These are phyloP conservation scores for Anolis carolinensis DNA, from an alignment of 2,113 vertebrate species.

Conservation along the genomic window DNA sequence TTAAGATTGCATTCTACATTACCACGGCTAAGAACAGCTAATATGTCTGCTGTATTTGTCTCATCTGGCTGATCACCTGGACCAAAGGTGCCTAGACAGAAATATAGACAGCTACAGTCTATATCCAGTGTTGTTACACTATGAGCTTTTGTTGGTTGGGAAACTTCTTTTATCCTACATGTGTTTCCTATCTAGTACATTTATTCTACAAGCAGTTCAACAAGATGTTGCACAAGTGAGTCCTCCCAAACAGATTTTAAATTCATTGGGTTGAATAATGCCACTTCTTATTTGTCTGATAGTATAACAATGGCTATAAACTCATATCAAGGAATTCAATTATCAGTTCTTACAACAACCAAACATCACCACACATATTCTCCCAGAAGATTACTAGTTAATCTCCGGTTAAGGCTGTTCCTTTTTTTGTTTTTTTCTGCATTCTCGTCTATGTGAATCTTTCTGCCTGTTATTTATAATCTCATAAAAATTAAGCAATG, in stretches of 20 bases:
- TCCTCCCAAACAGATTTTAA: neutral
- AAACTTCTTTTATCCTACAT: neutral
- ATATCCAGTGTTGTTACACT: neutral
- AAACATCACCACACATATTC: neutral
- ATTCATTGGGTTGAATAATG: neutral
- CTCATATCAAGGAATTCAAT: neutral
- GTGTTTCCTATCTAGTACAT: too few relatives aligned
- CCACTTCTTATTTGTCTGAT: neutral
- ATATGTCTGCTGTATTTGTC: neutral
- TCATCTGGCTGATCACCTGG: neutral
- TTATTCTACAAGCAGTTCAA: neutral
- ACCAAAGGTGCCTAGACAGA: neutral
- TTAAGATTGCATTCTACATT: neutral
- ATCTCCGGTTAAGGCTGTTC: neutral
- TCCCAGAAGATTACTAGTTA: neutral
- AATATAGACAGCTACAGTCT: neutral
- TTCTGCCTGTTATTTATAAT: constrained; percentile 35
- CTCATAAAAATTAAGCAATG: constrained; percentile 43
- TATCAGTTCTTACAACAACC: neutral
- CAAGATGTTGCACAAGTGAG: neutral
- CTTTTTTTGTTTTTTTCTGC: neutral
- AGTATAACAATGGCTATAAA: neutral
- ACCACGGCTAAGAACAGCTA: neutral
- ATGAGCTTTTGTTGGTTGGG: neutral
- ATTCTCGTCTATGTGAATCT: neutral